Evolutionary conservation across 2,797 vertebrate species (phyloP).

Genomic region (Pipistrellus kuhlii): DNA sequence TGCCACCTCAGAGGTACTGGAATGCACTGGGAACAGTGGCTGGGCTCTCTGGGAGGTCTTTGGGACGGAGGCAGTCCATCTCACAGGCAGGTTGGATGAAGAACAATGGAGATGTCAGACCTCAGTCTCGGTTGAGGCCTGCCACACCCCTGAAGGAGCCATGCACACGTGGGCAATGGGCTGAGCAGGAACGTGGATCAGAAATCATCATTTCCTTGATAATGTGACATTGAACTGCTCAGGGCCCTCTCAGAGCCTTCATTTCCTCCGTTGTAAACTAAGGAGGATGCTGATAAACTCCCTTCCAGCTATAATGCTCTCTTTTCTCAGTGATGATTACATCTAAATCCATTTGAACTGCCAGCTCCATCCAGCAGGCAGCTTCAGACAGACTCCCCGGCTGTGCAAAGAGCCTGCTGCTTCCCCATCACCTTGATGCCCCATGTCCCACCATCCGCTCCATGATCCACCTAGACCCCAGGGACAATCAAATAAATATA

Average conservation of each 20-base stretch:
- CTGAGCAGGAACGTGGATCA: background rate
- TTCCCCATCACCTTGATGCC: background rate
- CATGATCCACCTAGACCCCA: background rate
- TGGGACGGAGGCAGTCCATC: background rate
- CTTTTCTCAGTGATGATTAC: background rate
- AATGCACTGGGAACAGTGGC: background rate
- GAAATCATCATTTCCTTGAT: background rate
- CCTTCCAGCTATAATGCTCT: background rate
- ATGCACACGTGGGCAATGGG: rapidly evolving
- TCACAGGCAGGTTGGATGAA: background rate
- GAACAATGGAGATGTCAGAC: background rate
- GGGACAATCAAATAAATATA: background rate
- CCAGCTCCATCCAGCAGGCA: background rate
- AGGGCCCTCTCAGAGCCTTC: background rate
- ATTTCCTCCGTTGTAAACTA: background rate
- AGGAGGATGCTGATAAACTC: background rate
- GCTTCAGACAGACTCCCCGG: background rate
- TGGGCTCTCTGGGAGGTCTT: background rate
- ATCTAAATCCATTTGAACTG: background rate
- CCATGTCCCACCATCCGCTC: background rate
- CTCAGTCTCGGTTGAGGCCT: background rate
- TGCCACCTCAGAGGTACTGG: background rate
- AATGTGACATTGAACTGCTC: background rate
- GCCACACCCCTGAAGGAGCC: background rate
- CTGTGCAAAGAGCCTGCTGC: background rate